Conservation (phyloP, 2,888 invertebrate genomes). For the Nemurella pictetii region DNA sequence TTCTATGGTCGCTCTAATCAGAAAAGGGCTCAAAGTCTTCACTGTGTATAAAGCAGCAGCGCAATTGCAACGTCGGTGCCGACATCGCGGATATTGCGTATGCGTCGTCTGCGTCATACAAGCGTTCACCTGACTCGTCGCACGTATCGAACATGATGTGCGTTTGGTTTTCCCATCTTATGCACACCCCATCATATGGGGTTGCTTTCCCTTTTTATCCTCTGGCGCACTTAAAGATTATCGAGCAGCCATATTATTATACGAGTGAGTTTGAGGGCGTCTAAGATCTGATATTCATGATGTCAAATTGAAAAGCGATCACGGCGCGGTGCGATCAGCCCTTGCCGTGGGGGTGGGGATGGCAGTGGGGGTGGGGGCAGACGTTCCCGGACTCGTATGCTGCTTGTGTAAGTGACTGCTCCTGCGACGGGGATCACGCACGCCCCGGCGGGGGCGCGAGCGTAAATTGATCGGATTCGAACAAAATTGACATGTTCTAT, state of each 20-base stretch:
- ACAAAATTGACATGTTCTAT: conserved; percentile 36
- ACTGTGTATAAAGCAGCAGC: background rate
- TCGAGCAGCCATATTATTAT: background rate
- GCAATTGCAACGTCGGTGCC: background rate
- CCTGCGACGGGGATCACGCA: no score
- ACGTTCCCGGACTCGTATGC: background rate
- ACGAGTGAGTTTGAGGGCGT: background rate
- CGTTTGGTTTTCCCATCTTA: background rate
- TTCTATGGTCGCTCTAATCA: conserved; percentile 26
- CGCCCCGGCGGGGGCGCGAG: background rate
- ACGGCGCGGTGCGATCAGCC: no score
- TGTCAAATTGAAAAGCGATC: conserved; percentile 36
- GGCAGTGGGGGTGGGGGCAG: no score
- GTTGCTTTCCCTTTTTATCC: background rate
- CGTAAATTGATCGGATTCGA: conserved; percentile 33
- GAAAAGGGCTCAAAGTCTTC: background rate
- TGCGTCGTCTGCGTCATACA: background rate
- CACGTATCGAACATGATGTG: background rate
- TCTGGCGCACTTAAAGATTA: conserved; percentile 10
- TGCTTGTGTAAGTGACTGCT: conserved; percentile 23
- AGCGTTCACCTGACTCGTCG: background rate
- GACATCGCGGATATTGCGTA: background rate
- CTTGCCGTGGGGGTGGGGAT: no score
- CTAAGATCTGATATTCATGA: conserved; percentile 34
- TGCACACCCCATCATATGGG: background rate